These are phyloP conservation scores for Anguilla megastoma DNA, from an alignment of 2,797 vertebrate species.

Conservation along the genomic window DNA sequence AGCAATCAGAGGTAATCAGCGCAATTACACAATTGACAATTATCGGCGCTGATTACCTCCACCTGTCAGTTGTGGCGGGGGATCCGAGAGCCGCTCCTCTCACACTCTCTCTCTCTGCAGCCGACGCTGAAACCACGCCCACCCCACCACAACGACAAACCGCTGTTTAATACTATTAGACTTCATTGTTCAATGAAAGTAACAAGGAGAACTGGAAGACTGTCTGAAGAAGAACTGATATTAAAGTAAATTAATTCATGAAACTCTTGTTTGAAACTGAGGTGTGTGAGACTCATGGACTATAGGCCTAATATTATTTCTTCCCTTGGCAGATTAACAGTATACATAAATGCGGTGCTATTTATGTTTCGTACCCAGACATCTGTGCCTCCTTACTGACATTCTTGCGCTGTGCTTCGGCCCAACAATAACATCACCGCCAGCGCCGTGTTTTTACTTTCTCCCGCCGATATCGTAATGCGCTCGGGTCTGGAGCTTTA, in stretches of 20 bases:
- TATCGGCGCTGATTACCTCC: too few relatives aligned
- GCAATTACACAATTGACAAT: too few relatives aligned
- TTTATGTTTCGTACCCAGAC: conserved; percentile 49
- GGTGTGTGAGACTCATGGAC: conserved; percentile 39
- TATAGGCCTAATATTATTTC: conserved; percentile 28
- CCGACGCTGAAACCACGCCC: too few relatives aligned
- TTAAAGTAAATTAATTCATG: conserved; percentile 33
- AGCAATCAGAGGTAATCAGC: too few relatives aligned
- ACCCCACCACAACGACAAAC: too few relatives aligned
- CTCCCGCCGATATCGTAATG: conserved; percentile 27
- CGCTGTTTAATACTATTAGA: not conserved
- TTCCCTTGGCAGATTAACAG: conserved; percentile 43
- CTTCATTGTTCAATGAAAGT: not conserved
- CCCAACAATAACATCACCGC: conserved; percentile 48
- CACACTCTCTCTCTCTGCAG: too few relatives aligned
- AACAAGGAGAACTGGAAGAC: not conserved
- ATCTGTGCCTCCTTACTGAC: conserved; percentile 45
- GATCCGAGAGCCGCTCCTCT: too few relatives aligned
- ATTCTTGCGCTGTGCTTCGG: conserved; percentile 37
- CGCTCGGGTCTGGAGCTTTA: conserved; percentile 23
- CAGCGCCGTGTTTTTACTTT: conserved; percentile 30
- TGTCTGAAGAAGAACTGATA: conserved; percentile 32
- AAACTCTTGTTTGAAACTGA: conserved; percentile 43
- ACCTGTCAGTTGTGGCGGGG: too few relatives aligned
- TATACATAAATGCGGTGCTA: conserved; percentile 45